Base-by-base conservation (phyloP, 2,113 vertebrate genomes). In the Trogon melanurus region DNA sequence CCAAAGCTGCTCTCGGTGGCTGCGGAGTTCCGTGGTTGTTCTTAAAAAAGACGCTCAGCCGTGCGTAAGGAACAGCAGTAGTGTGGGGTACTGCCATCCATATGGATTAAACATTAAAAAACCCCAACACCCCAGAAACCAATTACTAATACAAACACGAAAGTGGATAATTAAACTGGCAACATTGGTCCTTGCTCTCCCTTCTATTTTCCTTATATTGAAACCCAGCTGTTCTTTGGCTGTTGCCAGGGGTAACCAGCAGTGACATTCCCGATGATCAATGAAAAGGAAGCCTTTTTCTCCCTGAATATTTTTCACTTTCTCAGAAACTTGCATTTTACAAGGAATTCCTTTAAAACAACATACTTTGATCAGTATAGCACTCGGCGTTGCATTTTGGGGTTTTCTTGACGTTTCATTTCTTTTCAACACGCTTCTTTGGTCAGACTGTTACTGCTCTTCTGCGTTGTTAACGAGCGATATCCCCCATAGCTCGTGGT, bases 161-260 rank as follows among this genome's bases (percentile, higher is more conserved):
- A 66, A 83, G 53, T 73, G 72, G 62, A 19, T 53, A 81, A 86
- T 85, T 71, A 89, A 88, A 93, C 51, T 95, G 73, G 25, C 75
- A 91, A 36, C 61, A 53, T 5, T 75, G 76, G 48, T 58, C 78
- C 85, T 91, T 91, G 76, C 41, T 95, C 53, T 84, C 72, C 61
- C 67, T 91, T 47, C 22, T 44, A 44, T 95, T 91, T 87, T 65
- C 38, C 64, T 57, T 79, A 79, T 61, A 70, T 58, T 78, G 79
- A 80, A 90, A 25, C 76, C 85, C 93, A 95, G 90, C 66, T 91
- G 82, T 75, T 89, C 80, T 79, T 66, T 78, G 61, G 44, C 79
- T 95, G 81, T 82, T 94, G 93, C 72, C 91, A 71, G 4, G 72
- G 79, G 88, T 80, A 91, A 89, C 93, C 76, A 96, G 61, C 50